Conservation (phyloP, 2,113 vertebrate species). For the Hypanus sabinus region DNA sequence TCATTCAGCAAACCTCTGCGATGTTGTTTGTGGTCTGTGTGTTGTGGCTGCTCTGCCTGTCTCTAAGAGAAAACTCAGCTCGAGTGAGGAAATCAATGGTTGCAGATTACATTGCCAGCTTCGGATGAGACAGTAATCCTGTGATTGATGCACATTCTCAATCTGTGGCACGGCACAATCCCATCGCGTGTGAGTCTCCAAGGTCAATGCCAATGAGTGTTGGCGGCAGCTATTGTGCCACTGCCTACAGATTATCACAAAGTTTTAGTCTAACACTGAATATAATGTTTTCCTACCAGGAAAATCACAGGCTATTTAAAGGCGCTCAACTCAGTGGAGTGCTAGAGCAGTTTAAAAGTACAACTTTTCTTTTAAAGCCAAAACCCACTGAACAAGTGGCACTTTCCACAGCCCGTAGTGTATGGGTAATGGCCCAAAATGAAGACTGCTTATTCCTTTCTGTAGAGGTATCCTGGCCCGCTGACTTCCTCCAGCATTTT, state of each 20-base stretch:
- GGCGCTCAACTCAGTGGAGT: not conserved
- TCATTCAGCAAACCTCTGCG: not conserved
- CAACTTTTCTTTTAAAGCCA: not conserved
- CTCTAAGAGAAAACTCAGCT: not conserved
- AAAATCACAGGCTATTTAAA: not conserved
- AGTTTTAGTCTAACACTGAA: not conserved
- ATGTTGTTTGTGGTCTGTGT: slow-evolving; percentile 27
- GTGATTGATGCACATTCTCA: not conserved
- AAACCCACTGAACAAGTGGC: not conserved
- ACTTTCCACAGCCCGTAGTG: not conserved
- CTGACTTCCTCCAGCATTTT: too few relatives aligned
- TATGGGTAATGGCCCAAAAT: too few relatives aligned
- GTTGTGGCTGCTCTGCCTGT: slow-evolving; percentile 1
- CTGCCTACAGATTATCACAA: not conserved
- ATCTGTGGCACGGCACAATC: not conserved
- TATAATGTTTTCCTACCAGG: not conserved
- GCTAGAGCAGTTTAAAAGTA: not conserved
- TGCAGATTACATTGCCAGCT: not conserved
- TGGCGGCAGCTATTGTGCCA: not conserved
- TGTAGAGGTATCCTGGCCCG: too few relatives aligned
- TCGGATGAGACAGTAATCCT: not conserved
- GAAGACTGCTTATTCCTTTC: too few relatives aligned
- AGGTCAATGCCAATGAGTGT: not conserved
- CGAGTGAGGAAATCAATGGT: not conserved
- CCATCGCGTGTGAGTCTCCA: not conserved